These are phyloP conservation scores for Drosophila leonis DNA, from an alignment of 2,888 invertebrate species.

Conservation along the genomic window DNA sequence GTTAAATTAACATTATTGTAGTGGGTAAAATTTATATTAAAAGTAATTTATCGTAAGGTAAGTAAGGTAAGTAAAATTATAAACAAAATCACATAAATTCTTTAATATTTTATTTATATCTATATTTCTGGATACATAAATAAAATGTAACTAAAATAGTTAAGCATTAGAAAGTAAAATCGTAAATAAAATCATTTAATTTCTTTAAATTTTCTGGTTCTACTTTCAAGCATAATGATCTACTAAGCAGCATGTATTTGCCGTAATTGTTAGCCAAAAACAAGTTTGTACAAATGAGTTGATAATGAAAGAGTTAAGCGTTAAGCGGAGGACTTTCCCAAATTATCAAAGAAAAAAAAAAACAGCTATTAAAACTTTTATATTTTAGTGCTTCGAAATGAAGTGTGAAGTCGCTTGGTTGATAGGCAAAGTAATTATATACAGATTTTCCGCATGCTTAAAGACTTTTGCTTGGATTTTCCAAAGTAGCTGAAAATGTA, in stretches of 20 bases:
- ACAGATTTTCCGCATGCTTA: not conserved
- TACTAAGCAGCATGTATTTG: not conserved
- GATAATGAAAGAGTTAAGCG: not conserved
- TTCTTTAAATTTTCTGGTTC: not conserved
- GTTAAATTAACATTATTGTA: not conserved
- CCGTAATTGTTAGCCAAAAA: not conserved
- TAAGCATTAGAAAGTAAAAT: too few relatives aligned
- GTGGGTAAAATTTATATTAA: not conserved
- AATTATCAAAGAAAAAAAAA: not conserved
- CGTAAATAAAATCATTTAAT: not conserved
- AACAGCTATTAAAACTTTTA: not conserved
- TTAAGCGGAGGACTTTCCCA: constrained; percentile 1
- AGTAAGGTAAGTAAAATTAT: too few relatives aligned
- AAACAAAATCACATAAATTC: too few relatives aligned
- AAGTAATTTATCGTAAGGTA: not conserved
- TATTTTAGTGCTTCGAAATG: not conserved
- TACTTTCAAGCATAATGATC: not conserved
- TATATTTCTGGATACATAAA: too few relatives aligned
- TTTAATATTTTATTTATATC: not conserved
- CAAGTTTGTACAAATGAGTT: not conserved
- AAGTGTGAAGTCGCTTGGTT: not conserved
- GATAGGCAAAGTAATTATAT: not conserved
- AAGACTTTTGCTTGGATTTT: not conserved
- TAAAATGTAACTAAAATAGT: too few relatives aligned
- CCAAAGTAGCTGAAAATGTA: not conserved